Base-by-base conservation (phyloP, 2,797 vertebrate genomes). In the Platyrinchus mystaceus region DNA sequence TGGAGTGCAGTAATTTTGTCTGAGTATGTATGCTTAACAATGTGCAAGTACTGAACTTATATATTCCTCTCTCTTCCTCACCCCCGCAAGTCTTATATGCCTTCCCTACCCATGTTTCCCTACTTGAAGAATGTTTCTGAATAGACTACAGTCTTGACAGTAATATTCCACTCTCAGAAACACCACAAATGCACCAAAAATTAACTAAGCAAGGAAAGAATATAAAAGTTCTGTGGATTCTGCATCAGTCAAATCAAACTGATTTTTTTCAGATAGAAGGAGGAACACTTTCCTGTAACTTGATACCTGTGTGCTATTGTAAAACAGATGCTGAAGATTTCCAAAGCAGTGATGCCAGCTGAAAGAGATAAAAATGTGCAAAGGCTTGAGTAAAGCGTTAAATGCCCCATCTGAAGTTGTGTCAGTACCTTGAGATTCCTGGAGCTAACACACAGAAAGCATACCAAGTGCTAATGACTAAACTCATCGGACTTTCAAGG, bases 341-440 rank as follows among this genome's bases (percentile, higher is more conserved):
- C 50, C 22, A 44, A 77, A 50, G 66, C 32, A 68, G n/a, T 16
- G 37, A 71, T 63, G 50, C 30, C 41, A 75, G 19, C 26, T 53
- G 50, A 86, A 93, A 83, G 21, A 53, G 60, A 17, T 23, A 63
- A 83, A 52, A 80, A 80, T 22, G 37, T 41, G 56, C 43, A 66
- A 90, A 52, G 59, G 59, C 58, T 14, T 70, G 36, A 90, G 28
- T 28, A 20, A 60, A 76, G 56, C 15, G 23, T 44, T 73, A 81
- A 92, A 14, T 23, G n/a, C n/a, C 87, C 44, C 63, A 75, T 88
- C 43, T 89, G 76, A 96, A 79, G 10, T 41, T 92, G 49, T 64
- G 20, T 12, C 47, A 36, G 52, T 78, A 78, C 22, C 8, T 6
- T 56, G 39, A 69, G 52, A 90, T 80, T 77, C 49, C 62, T 67